Evolutionary conservation across 2,888 invertebrate genomes (phyloP), one percentile per base, ranked within the genome.

Genomic region (Athalia rosae): DNA sequence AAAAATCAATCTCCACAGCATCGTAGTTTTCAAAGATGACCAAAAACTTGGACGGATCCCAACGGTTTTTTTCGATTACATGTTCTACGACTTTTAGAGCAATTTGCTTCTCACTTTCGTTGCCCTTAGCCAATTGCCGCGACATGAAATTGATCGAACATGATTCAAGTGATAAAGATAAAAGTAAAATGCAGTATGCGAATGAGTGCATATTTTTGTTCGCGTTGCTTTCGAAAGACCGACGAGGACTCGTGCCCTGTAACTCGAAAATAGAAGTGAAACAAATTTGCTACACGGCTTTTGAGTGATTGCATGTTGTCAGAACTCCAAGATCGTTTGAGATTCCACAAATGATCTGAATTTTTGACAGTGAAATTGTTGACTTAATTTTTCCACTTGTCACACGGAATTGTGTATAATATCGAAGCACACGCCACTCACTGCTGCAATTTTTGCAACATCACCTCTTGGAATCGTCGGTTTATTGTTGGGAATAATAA

Each of bases 11-110:
- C 45, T 50, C 48, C 4, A 62, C 48, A 4, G n/a, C 9, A 8
- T 43, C 13, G n/a, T 11, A 11, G 5, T 76, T 15, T 9, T 48
- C 53, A 15, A 45, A 48, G 53, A 76, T 76, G 9, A 76, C 7
- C n/a, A 76, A 5, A n/a, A 76, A 76, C 48, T 28, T 50, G 7
- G n/a, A 8, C 41, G 7, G 15, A 4, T 8, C 11, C 76, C 76
- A 76, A n/a, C 50, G 9, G 4, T 8, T 62, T 41, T 7, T 61
- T 15, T 4, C 50, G 0, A 76, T 28, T n/a, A 76, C 15, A 62
- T 28, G 41, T 5, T 48, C 41, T n/a, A 76, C 61, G 48, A 61
- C 61, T 62, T 50, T 13, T 0, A 67, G 15, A 41, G 4, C 41
- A 13, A 8, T 53, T 11, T 28, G 50, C 15, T 67, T 50, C 8